Percentiles rank a stretch among this genome's conserved stretches.
Evolutionary conservation across 2,797 vertebrate genomes (phyloP).

Genomic region (Thripadectes ignobilis): DNA sequence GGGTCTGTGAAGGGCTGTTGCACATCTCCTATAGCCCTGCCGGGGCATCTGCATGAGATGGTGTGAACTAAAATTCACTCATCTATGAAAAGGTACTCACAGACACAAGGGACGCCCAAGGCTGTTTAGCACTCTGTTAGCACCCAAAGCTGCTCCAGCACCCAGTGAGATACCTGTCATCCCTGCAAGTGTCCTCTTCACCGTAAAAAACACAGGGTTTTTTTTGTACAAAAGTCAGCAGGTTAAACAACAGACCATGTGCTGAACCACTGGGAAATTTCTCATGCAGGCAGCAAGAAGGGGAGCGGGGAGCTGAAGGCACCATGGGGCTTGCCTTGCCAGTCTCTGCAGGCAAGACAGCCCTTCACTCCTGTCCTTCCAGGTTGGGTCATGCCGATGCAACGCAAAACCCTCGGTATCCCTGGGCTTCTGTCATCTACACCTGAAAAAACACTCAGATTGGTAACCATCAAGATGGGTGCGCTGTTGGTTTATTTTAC

Average conservation of each 20-base stretch:
- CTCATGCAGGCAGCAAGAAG: not conserved
- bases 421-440: not conserved
- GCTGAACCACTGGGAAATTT: slow-evolving; percentile 4
- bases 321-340: not conserved
- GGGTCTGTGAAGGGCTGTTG: not conserved
- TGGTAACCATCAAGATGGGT: not conserved
- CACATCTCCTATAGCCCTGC: not conserved
- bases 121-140: not conserved
- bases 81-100: not conserved
- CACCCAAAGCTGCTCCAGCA: not conserved
- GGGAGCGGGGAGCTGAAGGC: not conserved
- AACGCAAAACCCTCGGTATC: fast-evolving
- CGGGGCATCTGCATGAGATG: fast-evolving
- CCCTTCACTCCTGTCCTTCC: not conserved
- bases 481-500: not conserved
- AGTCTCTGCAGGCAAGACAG: not conserved
- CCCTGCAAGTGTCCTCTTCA: not conserved
- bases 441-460: not conserved
- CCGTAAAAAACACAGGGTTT: not conserved
- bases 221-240: not conserved
- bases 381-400: not conserved
- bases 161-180: not conserved
- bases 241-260: not conserved
- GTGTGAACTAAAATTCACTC: not conserved
- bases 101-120: not conserved